Base-by-base conservation (phyloP, 2,888 invertebrate genomes). In the Yponomeuta cagnagella region DNA sequence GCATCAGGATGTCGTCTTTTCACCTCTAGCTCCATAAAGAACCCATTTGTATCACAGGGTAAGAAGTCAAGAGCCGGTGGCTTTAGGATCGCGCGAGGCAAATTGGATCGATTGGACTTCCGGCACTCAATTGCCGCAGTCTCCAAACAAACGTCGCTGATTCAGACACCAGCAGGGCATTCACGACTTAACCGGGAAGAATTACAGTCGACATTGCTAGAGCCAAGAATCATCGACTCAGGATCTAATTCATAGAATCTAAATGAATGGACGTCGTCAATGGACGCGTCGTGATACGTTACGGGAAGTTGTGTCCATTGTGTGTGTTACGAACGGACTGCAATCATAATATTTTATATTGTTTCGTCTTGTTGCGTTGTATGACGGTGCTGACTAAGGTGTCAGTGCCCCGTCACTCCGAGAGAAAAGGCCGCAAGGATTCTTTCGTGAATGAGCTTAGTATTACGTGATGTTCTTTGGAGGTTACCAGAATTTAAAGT, bases 51-150 rank as follows among this genome's bases (percentile, higher is more conserved):
- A 58, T 58, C 52, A 1, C 15, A 9, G 15, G 67, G 15, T 5
- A 67, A 67, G 37, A 8, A 12, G 67, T 67, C 67, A 48, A 67
- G 33, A 37, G 48, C 52, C 68, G 52, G 68, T 48, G 5, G 68
- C 8, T 43, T 43, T 43, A 43, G 43, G 43, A 43, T 43, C 43
- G 52, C n/a, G 67, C 31, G 6, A 43, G 48, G 33, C 31, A 48
- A 69, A 69, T 69, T 69, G 68, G 48, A 52, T 69, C 68, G 68
- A 69, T 69, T 69, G 68, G 48, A 69, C 68, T 52, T 69, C 68
- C 68, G 68, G 52, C 67, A 31, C 33, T 30, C 67, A 33, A 37
- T 48, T 67, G 67, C 33, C 15, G 67, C 31, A 2, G 10, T 30
- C 64, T 64, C 64, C 64, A 64, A 23, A 30, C 30, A 64, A 64